These are phyloP conservation scores for Chaenocephalus aceratus DNA, from an alignment of 2,113 vertebrate species.

Conservation along the genomic window DNA sequence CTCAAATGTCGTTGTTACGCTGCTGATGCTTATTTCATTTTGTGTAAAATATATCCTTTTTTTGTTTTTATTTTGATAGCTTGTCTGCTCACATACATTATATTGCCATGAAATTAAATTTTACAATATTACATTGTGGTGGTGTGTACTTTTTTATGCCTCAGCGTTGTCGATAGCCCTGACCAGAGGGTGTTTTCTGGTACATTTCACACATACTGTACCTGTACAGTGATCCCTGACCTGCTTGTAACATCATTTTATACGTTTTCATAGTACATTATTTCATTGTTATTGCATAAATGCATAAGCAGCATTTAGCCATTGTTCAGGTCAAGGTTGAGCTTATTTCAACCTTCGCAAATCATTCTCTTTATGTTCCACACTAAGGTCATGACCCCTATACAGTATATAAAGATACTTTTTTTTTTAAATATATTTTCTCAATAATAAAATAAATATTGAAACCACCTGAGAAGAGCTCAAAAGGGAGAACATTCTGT, in stretches of 20 bases:
- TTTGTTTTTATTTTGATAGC: slow-evolving; percentile 81
- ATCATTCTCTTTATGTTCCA: neutral
- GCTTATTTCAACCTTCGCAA: neutral
- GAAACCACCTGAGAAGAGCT: neutral
- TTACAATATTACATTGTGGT: slow-evolving; percentile 77
- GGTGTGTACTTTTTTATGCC: neutral
- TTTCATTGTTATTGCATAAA: neutral
- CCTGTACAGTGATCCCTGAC: neutral
- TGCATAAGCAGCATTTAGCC: neutral
- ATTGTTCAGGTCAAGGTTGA: neutral
- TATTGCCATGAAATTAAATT: slow-evolving; percentile 85
- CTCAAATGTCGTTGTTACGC: slow-evolving; percentile 75
- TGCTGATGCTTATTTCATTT: slow-evolving; percentile 75
- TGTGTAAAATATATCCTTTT: slow-evolving; percentile 82
- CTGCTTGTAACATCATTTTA: neutral
- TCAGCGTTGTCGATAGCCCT: no score
- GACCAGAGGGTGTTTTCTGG: no score
- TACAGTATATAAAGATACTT: no score
- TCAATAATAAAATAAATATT: neutral
- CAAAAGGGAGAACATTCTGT: neutral
- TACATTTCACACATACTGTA: neutral
- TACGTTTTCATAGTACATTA: no score
- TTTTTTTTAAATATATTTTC: no score
- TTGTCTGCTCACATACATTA: slow-evolving; percentile 81
- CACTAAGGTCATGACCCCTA: no score